phyloP scores from a whole-genome alignment of 2,113 vertebrate species.

The Brachyhypopomus occidentalis region DNA sequence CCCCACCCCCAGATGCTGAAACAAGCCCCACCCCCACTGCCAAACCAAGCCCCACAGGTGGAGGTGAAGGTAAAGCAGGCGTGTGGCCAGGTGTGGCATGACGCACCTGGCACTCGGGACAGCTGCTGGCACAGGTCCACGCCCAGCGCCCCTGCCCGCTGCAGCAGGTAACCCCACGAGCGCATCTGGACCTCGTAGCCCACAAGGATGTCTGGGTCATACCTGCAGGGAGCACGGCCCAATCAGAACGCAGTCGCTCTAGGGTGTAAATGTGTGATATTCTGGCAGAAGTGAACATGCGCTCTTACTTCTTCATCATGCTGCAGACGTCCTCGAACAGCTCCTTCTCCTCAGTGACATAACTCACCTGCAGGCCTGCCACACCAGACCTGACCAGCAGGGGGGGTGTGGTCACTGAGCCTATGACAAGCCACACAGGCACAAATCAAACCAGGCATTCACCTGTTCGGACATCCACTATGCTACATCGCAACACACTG shows the following conservation, averaged over 20 bases:
- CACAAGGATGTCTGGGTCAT: constrained; percentile 94
- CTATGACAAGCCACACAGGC: constrained; percentile 65
- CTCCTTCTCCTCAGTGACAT: constrained; percentile 86
- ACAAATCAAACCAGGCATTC: no score
- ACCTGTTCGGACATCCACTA: no score
- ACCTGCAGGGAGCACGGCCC: constrained; percentile 72
- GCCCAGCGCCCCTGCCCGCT: constrained; percentile 84
- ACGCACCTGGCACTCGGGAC: constrained; percentile 91
- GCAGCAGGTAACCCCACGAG: constrained; percentile 97
- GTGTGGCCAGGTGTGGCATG: not conserved
- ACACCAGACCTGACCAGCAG: constrained; percentile 93
- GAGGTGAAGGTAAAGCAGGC: no score
- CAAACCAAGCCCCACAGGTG: no score
- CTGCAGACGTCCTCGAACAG: constrained; percentile 89
- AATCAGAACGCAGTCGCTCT: not conserved
- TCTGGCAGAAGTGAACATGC: not conserved
- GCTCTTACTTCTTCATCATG: constrained; percentile 86
- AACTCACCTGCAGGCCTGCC: constrained; percentile 89
- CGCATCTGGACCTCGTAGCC: constrained; percentile 98
- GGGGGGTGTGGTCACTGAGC: constrained; percentile 79
- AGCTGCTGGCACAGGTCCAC: constrained; percentile 91
- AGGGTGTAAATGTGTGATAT: not conserved
- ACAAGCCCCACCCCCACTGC: no score
- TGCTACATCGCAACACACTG: no score
- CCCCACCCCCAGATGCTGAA: no score